These are phyloP conservation scores for Lutjanus argentimaculatus DNA, from an alignment of 2,797 vertebrate genomes.

Conservation along the genomic window DNA sequence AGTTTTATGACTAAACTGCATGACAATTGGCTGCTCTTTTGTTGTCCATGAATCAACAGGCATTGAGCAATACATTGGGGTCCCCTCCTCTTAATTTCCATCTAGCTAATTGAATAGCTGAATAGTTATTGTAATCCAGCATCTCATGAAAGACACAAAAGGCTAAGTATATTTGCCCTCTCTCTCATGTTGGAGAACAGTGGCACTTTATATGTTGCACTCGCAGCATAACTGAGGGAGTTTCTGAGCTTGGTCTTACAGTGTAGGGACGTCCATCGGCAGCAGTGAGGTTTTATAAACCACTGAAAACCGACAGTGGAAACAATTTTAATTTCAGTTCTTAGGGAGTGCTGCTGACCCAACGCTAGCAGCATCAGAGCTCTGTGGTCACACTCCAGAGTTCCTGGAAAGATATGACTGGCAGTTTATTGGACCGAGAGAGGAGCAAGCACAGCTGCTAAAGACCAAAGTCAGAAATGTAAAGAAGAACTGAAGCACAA, in stretches of 20 bases:
- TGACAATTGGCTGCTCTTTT: not conserved
- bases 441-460: not conserved
- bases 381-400: not conserved
- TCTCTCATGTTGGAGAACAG: not conserved
- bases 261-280: not conserved
- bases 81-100: not conserved
- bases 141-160: conserved; percentile 20
- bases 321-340: not conserved
- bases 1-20: not conserved
- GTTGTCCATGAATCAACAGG: conserved; percentile 4
- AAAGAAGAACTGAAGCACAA: not conserved
- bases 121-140: conserved; percentile 16
- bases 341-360: not conserved
- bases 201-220: not conserved
- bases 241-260: not conserved
- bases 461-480: not conserved
- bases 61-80: not conserved
- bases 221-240: not conserved
- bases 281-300: not conserved
- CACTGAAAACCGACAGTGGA: not conserved
- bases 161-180: not conserved
- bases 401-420: not conserved
- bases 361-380: not conserved
- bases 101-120: not conserved
- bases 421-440: not conserved